Conservation (phyloP, 2,888 invertebrate genomes). For the Metopia argyrocephala region DNA sequence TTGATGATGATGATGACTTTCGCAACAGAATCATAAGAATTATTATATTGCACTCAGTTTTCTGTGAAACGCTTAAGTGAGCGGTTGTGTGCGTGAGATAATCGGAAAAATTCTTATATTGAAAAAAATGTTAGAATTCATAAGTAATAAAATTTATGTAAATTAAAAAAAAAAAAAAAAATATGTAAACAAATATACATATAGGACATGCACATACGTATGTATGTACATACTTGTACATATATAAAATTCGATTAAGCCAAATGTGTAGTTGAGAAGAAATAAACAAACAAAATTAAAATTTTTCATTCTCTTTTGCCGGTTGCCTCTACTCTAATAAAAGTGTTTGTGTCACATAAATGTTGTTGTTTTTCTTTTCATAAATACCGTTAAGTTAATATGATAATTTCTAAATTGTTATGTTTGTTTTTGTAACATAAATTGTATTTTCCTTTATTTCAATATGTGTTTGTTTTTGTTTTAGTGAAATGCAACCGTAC, state of each 20-base stretch:
- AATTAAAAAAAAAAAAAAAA: neutral
- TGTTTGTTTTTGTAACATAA: neutral
- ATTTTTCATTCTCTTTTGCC: neutral
- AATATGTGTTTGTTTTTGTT: neutral
- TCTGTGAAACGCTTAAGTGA: slow-evolving; percentile 45
- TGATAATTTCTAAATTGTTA: too few species aligned
- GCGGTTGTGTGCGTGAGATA: slow-evolving; percentile 22
- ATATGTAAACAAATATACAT: neutral
- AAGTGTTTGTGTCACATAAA: neutral
- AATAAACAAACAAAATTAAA: neutral
- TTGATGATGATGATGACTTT: slow-evolving; percentile 24
- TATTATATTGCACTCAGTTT: slow-evolving; percentile 36
- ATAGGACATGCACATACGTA: too few species aligned
- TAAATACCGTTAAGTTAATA: neutral
- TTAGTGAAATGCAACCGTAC: neutral
- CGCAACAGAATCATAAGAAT: neutral
- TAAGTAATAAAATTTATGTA: neutral
- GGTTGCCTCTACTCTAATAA: neutral
- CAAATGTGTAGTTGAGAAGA: neutral
- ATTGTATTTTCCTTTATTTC: neutral
- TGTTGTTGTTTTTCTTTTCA: neutral
- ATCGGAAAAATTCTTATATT: too few species aligned
- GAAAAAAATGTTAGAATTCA: too few species aligned
- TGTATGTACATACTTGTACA: too few species aligned
- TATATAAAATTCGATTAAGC: too few species aligned